A percentile compares a stretch with the other conserved stretches of the same genome.
Evolutionary conservation across 2,888 invertebrate species (phyloP).

Genomic region (Bombylius discolor): DNA sequence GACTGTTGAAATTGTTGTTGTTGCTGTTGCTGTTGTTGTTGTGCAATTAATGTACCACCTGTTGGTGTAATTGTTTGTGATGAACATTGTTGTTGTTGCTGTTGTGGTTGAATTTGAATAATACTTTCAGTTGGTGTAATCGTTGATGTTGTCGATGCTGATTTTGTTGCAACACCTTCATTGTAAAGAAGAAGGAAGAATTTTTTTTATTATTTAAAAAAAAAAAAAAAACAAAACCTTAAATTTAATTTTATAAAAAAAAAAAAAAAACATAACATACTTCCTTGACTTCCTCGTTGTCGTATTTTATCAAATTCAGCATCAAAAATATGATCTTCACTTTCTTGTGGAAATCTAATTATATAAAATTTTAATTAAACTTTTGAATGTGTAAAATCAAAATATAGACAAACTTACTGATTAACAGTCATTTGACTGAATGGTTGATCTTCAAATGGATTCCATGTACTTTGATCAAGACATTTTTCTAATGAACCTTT

Average conservation of each 20-base stretch:
- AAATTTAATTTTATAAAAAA: not conserved
- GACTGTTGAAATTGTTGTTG: conserved; percentile 10
- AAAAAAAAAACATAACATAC: conserved; percentile 37
- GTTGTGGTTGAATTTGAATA: conserved; percentile 8
- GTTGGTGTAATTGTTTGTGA: conserved; percentile 16
- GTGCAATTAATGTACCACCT: conserved; percentile 1
- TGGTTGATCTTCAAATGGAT: conserved; percentile 67
- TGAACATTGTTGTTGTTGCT: not conserved
- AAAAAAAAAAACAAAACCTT: not conserved
- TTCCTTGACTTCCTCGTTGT: conserved; percentile 59
- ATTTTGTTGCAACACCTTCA: conserved; percentile 32
- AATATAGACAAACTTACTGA: too few relatives aligned
- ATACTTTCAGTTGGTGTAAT: conserved; percentile 31
- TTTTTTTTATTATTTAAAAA: not conserved
- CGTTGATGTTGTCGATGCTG: conserved; percentile 33
- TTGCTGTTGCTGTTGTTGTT: conserved; percentile 10
- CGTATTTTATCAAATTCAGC: conserved; percentile 72
- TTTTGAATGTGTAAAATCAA: too few relatives aligned
- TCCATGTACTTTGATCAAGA: conserved; percentile 59
- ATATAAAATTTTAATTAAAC: too few relatives aligned
- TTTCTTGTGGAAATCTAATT: too few relatives aligned
- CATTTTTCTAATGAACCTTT: conserved; percentile 24
- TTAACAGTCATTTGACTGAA: conserved; percentile 51
- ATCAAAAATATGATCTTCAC: conserved; percentile 67
- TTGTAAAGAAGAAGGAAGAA: not conserved